These are phyloP conservation scores for Pachycephus smyrnensis DNA, from an alignment of 2,888 invertebrate genomes.

Conservation along the genomic window DNA sequence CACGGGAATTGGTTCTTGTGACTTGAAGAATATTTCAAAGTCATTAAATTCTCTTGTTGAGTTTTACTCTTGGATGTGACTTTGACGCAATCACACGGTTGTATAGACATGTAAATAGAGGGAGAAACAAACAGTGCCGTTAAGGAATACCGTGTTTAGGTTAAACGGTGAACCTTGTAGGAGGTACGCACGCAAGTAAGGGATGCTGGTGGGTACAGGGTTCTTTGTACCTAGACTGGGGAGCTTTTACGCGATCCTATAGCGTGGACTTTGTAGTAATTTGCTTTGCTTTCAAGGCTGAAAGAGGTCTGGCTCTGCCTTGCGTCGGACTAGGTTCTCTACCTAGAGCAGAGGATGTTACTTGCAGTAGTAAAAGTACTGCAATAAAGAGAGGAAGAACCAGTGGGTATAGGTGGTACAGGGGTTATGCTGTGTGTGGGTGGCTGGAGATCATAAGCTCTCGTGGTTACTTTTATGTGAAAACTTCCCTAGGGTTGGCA, in stretches of 20 bases:
- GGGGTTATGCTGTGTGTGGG: background rate
- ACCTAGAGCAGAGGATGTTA: background rate
- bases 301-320: conserved; percentile 32
- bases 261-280: conserved; percentile 40
- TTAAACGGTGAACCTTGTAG: conserved; percentile 25
- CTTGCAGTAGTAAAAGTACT: background rate
- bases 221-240: conserved; percentile 28
- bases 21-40: background rate
- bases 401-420: background rate
- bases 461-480: background rate
- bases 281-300: conserved; percentile 44
- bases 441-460: conserved; percentile 3
- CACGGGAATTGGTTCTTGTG: background rate
- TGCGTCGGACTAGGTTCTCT: background rate
- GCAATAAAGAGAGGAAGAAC: background rate
- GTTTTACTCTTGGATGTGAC: background rate
- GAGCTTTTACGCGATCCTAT: conserved; percentile 37
- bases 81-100: background rate
- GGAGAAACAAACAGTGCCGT: background rate
- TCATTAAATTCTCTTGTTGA: background rate
- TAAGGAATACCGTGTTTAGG: conserved; percentile 17
- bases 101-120: background rate
- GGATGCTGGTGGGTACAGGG: background rate
- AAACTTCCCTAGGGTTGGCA: background rate
- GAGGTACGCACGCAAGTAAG: background rate